These are phyloP conservation scores for Bradypus variegatus DNA, from an alignment of 2,797 vertebrate species.

Conservation along the genomic window DNA sequence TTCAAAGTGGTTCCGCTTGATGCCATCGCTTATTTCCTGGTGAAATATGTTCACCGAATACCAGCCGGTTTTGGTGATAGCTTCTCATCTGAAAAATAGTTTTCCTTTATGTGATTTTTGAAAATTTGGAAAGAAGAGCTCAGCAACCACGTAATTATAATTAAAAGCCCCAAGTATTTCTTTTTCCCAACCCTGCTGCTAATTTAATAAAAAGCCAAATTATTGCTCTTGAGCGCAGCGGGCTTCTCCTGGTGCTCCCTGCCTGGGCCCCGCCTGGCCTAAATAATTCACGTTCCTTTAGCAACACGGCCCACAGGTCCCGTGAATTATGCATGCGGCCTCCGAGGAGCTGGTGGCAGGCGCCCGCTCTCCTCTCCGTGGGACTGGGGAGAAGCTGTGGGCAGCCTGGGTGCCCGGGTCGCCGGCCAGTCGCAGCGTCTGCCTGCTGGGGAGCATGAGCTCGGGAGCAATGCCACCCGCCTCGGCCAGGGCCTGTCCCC, in stretches of 20 bases:
- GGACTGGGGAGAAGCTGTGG: constrained; percentile 59
- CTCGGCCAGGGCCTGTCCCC: constrained; percentile 13
- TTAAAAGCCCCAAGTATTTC: accelerated
- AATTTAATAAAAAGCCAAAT: not conserved
- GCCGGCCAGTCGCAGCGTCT: constrained; percentile 13
- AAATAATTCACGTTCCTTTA: constrained; percentile 77
- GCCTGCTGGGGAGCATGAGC: constrained; percentile 17
- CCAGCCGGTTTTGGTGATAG: not conserved
- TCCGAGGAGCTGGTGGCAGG: constrained; percentile 67
- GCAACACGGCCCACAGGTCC: constrained; percentile 61
- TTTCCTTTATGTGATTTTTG: not conserved
- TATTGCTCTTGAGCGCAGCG: not conserved
- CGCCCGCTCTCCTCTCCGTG: constrained; percentile 68
- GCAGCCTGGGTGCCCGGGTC: constrained; percentile 19
- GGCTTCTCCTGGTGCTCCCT: not conserved
- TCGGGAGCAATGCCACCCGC: constrained; percentile 59
- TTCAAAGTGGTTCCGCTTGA: no score
- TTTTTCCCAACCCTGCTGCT: not conserved
- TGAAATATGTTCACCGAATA: accelerated
- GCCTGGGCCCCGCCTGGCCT: constrained; percentile 55
- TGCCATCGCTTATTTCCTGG: not conserved
- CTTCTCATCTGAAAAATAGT: not conserved
- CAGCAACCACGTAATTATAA: accelerated
- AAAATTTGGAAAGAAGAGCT: not conserved
- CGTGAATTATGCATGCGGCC: constrained; percentile 88